Evolutionary conservation across 1,140 invertebrate species (phyloP), one percentile per base, ranked within the genome.

Genomic region (Trinorchestia longiramus): DNA sequence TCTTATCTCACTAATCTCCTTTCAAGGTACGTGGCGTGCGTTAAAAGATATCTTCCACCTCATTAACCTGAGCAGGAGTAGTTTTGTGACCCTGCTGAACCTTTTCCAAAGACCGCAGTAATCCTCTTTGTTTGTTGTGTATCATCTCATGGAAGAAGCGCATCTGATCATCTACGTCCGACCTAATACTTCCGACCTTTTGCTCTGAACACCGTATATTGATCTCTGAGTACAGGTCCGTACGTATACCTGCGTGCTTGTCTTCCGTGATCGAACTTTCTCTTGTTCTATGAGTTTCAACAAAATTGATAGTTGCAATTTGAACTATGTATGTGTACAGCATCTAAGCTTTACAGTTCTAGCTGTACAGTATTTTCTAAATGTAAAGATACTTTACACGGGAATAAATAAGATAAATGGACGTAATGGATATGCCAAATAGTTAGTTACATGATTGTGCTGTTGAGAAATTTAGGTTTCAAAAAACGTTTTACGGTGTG

Each of bases 21-120:
- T 77, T 77, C 62, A 77, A 53, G 47, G 47, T 53, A 53, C 47
- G 87, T 41, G 87, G n/a, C 88, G 23, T 90, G 88, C 88, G 36
- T 90, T 41, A 90, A 42, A 28, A 15, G 88, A 77, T 77, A 36
- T 28, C 43, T 90, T 90, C n/a, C 88, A 11, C 88, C 43, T 90
- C 88, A 90, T 90, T 90, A 90, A 11, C 88, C 88, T 90, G 88
- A 41, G 43, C 88, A 42, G 88, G 88, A 4, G 41, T 17, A 43
- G 88, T 90, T 90, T 90, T 90, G 88, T 90, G 88, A 42, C 88
- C 88, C 88, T 90, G 43, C 88, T 42, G 88, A 90, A 43, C 88
- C 43, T 41, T 41, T 90, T 43, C 36, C 43, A 90, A 90, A 43
- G 43, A 41, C 88, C 8, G 88, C 0, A 15, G 4, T 90, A 90